These are phyloP conservation scores for Petrosia ficiformis DNA, from an alignment of 37 sponge, comb jelly and placozoan species.

Conservation along the genomic window DNA sequence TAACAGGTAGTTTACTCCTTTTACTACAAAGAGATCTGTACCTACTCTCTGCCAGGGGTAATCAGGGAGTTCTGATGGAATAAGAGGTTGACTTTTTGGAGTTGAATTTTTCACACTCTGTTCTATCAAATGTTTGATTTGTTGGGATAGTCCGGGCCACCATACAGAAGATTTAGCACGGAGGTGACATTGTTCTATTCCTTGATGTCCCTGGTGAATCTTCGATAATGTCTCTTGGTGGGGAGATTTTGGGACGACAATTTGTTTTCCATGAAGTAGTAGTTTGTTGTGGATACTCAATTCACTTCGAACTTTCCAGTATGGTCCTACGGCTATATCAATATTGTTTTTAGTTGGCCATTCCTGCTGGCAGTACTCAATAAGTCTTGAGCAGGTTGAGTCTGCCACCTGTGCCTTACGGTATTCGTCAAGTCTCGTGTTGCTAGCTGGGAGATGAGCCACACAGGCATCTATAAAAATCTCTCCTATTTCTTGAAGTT, in stretches of 20 bases:
- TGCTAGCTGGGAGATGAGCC: neutral
- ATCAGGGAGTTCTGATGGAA: slow-evolving; percentile 5
- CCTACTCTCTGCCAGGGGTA: slow-evolving; percentile 28
- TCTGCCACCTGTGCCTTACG: neutral
- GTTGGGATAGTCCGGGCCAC: slow-evolving; percentile 15
- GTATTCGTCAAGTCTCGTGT: neutral
- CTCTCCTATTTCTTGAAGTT: neutral
- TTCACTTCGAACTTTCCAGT: slow-evolving; percentile 9
- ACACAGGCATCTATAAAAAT: neutral
- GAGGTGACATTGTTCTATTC: slow-evolving; percentile 5
- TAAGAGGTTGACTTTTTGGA: slow-evolving; percentile 5
- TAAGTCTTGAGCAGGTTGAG: neutral
- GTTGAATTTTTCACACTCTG: neutral
- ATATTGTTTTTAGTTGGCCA: slow-evolving; percentile 12
- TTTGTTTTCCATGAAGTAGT: slow-evolving; percentile 8
- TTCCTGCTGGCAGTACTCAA: slow-evolving; percentile 4
- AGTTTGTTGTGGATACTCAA: neutral
- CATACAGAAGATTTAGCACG: slow-evolving; percentile 11
- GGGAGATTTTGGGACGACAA: slow-evolving; percentile 1
- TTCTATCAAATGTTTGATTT: neutral
- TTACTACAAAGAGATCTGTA: neutral
- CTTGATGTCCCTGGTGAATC: slow-evolving; percentile 19
- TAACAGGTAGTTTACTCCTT: neutral
- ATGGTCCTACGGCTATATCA: neutral
- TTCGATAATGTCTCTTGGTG: neutral